Evolutionary conservation across 2,888 invertebrate genomes (phyloP).

Genomic region (Oxyscelio sp.): DNA sequence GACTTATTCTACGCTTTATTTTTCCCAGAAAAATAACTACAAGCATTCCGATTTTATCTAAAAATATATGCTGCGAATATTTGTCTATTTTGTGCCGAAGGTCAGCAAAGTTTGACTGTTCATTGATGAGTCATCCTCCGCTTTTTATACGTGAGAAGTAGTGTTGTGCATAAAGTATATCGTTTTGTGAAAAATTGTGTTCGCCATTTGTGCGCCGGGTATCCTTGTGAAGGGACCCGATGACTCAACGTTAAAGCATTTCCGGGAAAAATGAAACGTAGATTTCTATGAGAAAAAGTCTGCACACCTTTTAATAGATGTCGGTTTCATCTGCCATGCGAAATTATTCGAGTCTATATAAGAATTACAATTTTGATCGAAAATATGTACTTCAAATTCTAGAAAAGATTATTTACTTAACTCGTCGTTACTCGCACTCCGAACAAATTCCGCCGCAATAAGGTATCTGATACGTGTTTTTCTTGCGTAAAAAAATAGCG

Average conservation of each 20-base stretch:
- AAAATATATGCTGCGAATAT: constrained; percentile 68
- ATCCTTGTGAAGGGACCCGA: background rate
- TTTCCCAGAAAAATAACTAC: constrained; percentile 33
- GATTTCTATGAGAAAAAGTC: background rate
- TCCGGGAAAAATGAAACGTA: too few relatives aligned
- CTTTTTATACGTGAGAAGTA: background rate
- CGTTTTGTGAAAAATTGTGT: constrained; percentile 22
- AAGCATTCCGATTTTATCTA: constrained; percentile 67
- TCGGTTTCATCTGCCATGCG: too few relatives aligned
- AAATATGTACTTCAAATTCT: too few relatives aligned
- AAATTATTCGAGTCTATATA: too few relatives aligned
- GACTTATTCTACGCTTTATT: constrained; percentile 20
- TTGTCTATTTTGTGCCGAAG: constrained; percentile 63
- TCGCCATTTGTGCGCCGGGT: constrained; percentile 26
- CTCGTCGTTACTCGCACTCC: too few relatives aligned
- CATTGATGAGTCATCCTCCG: constrained; percentile 47
- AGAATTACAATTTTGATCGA: too few relatives aligned
- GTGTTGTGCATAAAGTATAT: constrained; percentile 24
- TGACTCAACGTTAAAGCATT: background rate
- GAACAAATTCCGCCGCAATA: too few relatives aligned
- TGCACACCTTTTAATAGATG: background rate
- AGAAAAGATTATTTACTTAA: too few relatives aligned
- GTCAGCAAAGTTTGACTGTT: constrained; percentile 43
- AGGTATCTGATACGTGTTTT: too few relatives aligned
- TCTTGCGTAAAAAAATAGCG: too few relatives aligned